Percentiles rank a stretch among this genome's conserved stretches.
Conservation (phyloP, 2,888 invertebrate genomes). For the Oxyscelio sp. region DNA sequence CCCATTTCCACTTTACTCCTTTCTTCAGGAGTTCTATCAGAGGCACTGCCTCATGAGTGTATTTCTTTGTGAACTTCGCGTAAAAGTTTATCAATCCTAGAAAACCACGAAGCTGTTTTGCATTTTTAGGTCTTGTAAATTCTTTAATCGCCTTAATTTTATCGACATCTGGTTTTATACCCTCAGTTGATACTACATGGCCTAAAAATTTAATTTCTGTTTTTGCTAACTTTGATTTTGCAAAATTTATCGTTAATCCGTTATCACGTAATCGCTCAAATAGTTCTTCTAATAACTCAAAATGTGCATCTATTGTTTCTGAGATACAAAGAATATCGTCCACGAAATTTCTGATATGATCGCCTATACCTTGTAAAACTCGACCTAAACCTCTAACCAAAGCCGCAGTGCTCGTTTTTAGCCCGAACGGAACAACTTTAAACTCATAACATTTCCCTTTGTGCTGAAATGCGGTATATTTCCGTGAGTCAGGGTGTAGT, state of each 20-base stretch:
- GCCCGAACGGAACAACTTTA: not conserved
- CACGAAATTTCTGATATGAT: not conserved
- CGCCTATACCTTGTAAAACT: not conserved
- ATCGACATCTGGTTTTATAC: no score
- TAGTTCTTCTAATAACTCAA: constrained; percentile 1
- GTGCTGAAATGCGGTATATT: no score
- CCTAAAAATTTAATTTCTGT: constrained; percentile 32
- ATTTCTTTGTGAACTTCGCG: constrained; percentile 13
- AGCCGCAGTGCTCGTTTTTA: not conserved
- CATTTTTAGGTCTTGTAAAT: no score
- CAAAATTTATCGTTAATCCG: no score
- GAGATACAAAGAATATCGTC: constrained; percentile 8
- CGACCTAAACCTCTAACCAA: constrained; percentile 1
- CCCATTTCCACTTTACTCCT: constrained; percentile 59
- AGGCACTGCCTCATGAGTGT: not conserved
- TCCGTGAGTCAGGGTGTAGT: no score
- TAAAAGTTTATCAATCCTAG: constrained; percentile 43
- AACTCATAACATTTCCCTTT: not conserved
- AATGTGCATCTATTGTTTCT: not conserved
- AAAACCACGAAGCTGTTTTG: no score
- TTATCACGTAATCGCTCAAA: not conserved
- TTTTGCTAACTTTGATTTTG: constrained; percentile 84
- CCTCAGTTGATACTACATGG: constrained; percentile 7
- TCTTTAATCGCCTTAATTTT: no score
- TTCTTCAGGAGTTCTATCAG: no score